Conservation (phyloP, 2,888 invertebrate species). For the Coremacera marginata region DNA sequence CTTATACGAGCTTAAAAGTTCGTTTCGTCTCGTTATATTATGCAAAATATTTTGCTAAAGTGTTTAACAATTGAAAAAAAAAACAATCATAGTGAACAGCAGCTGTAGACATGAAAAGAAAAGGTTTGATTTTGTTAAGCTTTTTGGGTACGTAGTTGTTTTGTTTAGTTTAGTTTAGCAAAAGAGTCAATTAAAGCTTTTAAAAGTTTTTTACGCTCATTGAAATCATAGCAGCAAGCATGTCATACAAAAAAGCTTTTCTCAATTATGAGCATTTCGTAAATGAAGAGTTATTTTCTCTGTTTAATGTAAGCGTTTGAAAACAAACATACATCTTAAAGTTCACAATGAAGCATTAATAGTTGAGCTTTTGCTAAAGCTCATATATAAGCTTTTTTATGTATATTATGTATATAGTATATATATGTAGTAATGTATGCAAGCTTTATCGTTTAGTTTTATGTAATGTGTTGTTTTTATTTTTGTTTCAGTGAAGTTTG, state of each 20-base stretch:
- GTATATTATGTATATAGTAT: not conserved
- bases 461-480: not conserved
- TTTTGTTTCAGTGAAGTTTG: not conserved
- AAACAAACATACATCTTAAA: not conserved
- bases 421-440: not conserved
- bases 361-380: not conserved
- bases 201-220: not conserved
- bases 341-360: conserved; percentile 1
- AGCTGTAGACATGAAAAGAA: not conserved
- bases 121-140: not conserved
- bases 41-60: conserved; percentile 36
- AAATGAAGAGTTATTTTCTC: not conserved
- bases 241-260: not conserved
- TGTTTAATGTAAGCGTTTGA: not conserved
- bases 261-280: not conserved
- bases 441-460: not conserved
- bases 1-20: conserved; percentile 10
- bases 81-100: not conserved
- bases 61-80: conserved; percentile 23
- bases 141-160: not conserved
- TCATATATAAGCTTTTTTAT: not conserved
- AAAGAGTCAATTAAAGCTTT: conserved; percentile 6
- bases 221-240: not conserved
- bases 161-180: not conserved
- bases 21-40: conserved; percentile 3